Evolutionary conservation across 2,888 invertebrate species (phyloP).

Genomic region (Eledona agricola): DNA sequence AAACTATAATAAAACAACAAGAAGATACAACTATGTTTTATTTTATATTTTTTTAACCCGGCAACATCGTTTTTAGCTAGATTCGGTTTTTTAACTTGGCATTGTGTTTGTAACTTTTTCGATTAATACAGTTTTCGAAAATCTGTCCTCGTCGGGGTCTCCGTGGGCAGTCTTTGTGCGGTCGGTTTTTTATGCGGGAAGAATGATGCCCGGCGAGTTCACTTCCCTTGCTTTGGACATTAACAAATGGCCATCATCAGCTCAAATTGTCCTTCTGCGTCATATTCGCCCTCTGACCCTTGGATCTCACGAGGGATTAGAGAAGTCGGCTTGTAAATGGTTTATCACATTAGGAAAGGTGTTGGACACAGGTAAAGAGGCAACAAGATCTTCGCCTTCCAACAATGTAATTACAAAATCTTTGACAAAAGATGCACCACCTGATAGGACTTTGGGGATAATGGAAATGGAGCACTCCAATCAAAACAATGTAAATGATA

Average conservation of each 20-base stretch:
- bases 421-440: slow-evolving; percentile 51
- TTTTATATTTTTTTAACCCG: too few relatives aligned
- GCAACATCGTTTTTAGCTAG: too few relatives aligned
- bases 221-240: neutral
- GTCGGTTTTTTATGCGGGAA: too few relatives aligned
- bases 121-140: too few relatives aligned
- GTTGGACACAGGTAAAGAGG: slow-evolving; percentile 47
- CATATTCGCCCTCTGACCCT: slow-evolving; percentile 11
- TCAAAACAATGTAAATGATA: slow-evolving; percentile 55
- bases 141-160: too few relatives aligned
- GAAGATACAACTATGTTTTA: too few relatives aligned
- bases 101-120: too few relatives aligned
- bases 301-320: slow-evolving; percentile 40
- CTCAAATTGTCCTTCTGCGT: slow-evolving; percentile 7
- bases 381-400: slow-evolving; percentile 29
- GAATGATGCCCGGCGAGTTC: too few relatives aligned
- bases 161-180: too few relatives aligned
- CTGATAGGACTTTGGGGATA: slow-evolving; percentile 46
- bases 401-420: slow-evolving; percentile 55
- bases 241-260: slow-evolving; percentile 5
- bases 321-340: slow-evolving; percentile 53
- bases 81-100: too few relatives aligned
- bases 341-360: slow-evolving; percentile 52
- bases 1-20: too few relatives aligned
- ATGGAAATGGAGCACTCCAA: slow-evolving; percentile 49